Evolutionary conservation across 2,888 invertebrate genomes (phyloP).

Genomic region (Philonicus albiceps): DNA sequence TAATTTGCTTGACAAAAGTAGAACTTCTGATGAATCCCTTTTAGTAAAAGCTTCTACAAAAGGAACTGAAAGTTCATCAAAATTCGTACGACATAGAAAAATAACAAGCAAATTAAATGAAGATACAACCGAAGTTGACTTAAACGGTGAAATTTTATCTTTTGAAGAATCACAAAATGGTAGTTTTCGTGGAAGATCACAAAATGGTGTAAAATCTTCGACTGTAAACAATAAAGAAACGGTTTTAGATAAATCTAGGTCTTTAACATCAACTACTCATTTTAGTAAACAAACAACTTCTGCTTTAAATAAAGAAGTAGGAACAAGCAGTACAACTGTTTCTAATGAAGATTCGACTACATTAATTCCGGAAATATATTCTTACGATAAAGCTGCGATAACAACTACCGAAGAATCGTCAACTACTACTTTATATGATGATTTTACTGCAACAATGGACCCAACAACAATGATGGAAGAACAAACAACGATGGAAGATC

Average conservation of each 20-base stretch:
- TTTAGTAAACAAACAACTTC: neutral
- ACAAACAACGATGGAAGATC: neutral
- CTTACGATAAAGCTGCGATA: neutral
- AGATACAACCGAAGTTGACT: neutral
- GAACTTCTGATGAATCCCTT: neutral
- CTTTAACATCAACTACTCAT: neutral
- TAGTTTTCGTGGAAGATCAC: neutral
- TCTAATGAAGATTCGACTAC: neutral
- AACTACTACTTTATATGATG: neutral
- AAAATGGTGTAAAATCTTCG: neutral
- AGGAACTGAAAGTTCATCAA: neutral
- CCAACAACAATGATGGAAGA: neutral
- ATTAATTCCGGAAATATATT: neutral
- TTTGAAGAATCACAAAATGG: constrained; percentile 12
- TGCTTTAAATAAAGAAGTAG: neutral
- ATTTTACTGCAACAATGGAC: neutral
- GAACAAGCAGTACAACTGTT: neutral
- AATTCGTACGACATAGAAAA: neutral
- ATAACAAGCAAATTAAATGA: neutral
- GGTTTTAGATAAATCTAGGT: neutral
- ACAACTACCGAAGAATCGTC: neutral
- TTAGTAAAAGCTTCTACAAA: neutral
- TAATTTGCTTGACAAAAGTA: neutral
- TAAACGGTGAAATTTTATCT: neutral
- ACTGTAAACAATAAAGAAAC: neutral